Percentiles rank a stretch among this genome's conserved stretches.
These are phyloP conservation scores for Linnaemya tessellans DNA, from an alignment of 2,888 invertebrate genomes.

Conservation along the genomic window DNA sequence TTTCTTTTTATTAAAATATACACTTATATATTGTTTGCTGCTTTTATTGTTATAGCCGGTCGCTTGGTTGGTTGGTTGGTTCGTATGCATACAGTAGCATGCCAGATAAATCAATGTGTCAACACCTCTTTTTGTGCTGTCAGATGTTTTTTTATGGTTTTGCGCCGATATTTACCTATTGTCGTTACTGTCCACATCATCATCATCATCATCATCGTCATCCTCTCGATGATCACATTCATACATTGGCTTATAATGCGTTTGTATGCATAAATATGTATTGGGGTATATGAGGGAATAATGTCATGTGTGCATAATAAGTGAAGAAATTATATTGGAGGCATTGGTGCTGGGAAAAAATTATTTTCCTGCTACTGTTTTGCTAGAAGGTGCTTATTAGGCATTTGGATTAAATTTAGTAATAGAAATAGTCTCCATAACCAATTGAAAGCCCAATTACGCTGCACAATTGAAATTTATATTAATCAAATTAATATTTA, in stretches of 20 bases:
- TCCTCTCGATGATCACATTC: neutral
- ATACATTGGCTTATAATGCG: neutral
- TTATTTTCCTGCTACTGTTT: too few relatives aligned
- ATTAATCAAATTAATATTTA: too few relatives aligned
- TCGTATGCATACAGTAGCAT: constrained; percentile 76
- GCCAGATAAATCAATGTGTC: constrained; percentile 83
- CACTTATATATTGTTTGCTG: constrained; percentile 3
- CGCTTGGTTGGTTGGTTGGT: constrained; percentile 38
- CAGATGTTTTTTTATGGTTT: constrained; percentile 80
- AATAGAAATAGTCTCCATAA: too few relatives aligned
- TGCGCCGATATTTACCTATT: constrained; percentile 82
- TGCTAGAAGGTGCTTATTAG: too few relatives aligned
- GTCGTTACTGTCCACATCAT: constrained; percentile 75
- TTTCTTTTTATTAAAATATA: constrained; percentile 36
- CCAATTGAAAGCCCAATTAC: too few relatives aligned
- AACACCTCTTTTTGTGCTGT: constrained; percentile 83
- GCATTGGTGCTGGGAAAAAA: constrained; percentile 14
- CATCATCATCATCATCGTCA: constrained; percentile 50
- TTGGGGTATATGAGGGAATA: constrained; percentile 24
- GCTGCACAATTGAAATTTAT: too few relatives aligned
- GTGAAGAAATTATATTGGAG: constrained; percentile 34
- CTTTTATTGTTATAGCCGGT: constrained; percentile 42
- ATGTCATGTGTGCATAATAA: constrained; percentile 38
- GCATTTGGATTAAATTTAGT: too few relatives aligned
- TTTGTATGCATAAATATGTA: constrained; percentile 14